Evolutionary conservation across 2,113 vertebrate genomes (phyloP), one percentile per base, ranked within the genome.

Genomic region (Tenrec ecaudatus): DNA sequence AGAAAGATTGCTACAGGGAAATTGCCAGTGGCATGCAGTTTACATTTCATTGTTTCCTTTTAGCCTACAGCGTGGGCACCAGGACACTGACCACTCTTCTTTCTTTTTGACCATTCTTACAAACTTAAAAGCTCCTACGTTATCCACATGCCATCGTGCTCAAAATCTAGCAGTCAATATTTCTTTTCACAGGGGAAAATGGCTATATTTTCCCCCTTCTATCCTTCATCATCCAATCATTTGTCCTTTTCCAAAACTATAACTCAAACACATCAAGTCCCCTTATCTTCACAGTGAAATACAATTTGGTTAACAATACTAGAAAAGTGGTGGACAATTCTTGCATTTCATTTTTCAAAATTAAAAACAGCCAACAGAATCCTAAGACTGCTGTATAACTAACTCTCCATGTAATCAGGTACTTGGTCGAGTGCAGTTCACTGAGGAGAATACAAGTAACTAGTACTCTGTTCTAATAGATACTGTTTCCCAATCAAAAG

Each of bases 41-140:
- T 40, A 43, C 36, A 88, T 2, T 76, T 62, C n/a, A 58, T 71
- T 92, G 31, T 17, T 87, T 71, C 78, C 53, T 83, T 78, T 87
- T 53, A 77, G 58, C 14, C 11, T 75, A 36, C 7, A 19, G 31
- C 69, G 58, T 81, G 14, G 62, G 64, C 73, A 85, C 33, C 17
- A 81, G 17, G 33, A 64, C 68, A 95, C 58, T 60, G 19, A 94
- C 47, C 57, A 89, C 38, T 85, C 47, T 43, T 53, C 11, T 40
- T 40, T 40, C 40, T 40, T 40, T 40, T 40, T 40, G 40, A 40
- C 40, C 40, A 40, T 40, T 40, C 40, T 40, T 91, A 20, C 19
- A 89, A 95, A 95, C 19, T 66, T 17, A 77, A 88, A 90, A 88
- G 33, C 11, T 92, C 58, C 9, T n/a, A 62, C 89, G 33, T 80